A percentile compares a stretch with the other conserved stretches of the same genome.
Conservation (phyloP, 1,140 invertebrate species). For the Bradysia coprophila region DNA sequence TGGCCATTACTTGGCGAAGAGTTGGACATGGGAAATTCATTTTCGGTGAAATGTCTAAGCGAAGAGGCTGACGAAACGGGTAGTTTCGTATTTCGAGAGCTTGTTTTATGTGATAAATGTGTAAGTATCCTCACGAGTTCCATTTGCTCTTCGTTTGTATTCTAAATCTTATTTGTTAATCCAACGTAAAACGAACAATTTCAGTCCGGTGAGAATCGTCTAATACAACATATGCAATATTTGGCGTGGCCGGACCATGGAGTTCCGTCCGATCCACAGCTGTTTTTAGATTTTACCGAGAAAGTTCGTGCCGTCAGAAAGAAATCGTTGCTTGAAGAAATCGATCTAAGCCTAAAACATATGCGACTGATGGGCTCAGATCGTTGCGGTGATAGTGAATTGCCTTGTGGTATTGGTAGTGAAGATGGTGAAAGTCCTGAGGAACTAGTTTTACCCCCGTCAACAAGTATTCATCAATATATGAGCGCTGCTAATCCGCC, state of each 20-base stretch:
- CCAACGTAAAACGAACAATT: background rate
- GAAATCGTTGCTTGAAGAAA: conserved; percentile 20
- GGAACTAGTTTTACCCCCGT: conserved; percentile 18
- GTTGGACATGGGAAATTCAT: conserved; percentile 35
- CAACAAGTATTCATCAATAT: conserved; percentile 24
- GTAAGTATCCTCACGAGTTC: too few species aligned
- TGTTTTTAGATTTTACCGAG: conserved; percentile 81
- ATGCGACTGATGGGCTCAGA: conserved; percentile 14
- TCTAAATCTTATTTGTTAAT: background rate
- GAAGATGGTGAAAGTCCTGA: conserved; percentile 19
- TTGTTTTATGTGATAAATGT: conserved; percentile 59
- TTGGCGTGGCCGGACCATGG: conserved; percentile 98
- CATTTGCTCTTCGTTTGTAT: too few species aligned
- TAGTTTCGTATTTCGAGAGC: conserved; percentile 79
- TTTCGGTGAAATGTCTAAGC: conserved; percentile 53
- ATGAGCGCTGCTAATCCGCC: conserved; percentile 41
- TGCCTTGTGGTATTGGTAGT: conserved; percentile 16
- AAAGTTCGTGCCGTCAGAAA: conserved; percentile 21
- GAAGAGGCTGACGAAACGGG: conserved; percentile 57
- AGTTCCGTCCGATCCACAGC: conserved; percentile 77
- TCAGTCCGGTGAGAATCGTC: conserved; percentile 26
- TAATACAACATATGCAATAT: conserved; percentile 53
- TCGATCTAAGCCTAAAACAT: conserved; percentile 22
- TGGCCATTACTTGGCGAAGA: conserved; percentile 77
- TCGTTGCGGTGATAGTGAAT: conserved; percentile 13